A percentile compares a stretch with the other conserved stretches of the same genome.
Evolutionary conservation across 2,797 vertebrate genomes (phyloP).

Genomic region (Valencia hispanica): DNA sequence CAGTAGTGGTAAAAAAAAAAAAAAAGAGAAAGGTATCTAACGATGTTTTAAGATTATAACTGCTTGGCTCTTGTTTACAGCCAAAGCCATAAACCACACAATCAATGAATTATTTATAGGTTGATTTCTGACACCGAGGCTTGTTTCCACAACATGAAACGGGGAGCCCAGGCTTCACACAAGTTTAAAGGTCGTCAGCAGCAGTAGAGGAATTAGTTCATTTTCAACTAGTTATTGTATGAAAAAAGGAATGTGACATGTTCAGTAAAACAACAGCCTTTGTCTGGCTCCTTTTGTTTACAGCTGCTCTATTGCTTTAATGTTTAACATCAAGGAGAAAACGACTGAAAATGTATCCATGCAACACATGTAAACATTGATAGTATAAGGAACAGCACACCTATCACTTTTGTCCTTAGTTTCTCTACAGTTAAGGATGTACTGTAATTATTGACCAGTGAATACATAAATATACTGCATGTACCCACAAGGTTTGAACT

Average conservation of each 20-base stretch:
- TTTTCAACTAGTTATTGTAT: not conserved
- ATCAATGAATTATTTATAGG: too few species aligned
- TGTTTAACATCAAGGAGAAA: constrained; percentile 4
- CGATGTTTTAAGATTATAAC: too few species aligned
- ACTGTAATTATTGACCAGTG: constrained; percentile 2
- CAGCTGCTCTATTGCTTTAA: not conserved
- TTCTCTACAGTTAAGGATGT: not conserved
- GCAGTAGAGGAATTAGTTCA: not conserved
- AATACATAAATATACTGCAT: constrained; percentile 6
- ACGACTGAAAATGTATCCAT: not conserved
- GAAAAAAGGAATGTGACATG: not conserved
- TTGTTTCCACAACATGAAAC: not conserved
- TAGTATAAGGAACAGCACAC: constrained; percentile 4
- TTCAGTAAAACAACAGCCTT: not conserved
- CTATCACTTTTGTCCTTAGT: not conserved
- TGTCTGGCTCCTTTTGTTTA: not conserved
- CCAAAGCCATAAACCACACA: too few species aligned
- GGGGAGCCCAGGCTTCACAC: not conserved
- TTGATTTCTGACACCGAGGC: too few species aligned
- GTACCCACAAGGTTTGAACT: not conserved
- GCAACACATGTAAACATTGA: not conserved
- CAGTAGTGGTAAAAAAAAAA: not conserved
- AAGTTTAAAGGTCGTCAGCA: too few species aligned
- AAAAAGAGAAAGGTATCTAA: too few species aligned
- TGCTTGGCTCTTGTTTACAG: too few species aligned